These are phyloP conservation scores for Ispidina lecontei DNA, from an alignment of 2,797 vertebrate species.

Conservation along the genomic window DNA sequence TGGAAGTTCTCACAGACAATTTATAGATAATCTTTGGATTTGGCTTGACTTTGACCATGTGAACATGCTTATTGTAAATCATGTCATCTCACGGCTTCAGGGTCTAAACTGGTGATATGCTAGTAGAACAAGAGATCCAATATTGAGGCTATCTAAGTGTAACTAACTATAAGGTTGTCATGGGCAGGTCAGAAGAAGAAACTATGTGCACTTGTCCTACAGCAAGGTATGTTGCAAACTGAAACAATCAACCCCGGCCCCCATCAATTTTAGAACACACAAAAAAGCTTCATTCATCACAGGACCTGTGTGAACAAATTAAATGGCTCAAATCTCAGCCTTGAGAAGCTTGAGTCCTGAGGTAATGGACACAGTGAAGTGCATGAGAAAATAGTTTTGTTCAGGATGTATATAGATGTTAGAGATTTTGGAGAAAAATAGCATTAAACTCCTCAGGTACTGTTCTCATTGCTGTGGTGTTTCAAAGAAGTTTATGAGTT, in stretches of 20 bases:
- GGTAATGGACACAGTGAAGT: neutral
- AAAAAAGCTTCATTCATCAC: neutral
- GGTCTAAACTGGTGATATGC: neutral
- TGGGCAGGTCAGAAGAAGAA: neutral
- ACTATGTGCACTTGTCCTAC: neutral
- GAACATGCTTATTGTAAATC: neutral
- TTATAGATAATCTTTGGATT: neutral
- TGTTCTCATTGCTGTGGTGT: neutral
- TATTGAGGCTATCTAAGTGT: neutral
- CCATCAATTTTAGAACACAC: neutral
- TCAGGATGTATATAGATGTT: neutral
- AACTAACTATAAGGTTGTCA: neutral
- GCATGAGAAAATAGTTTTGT: neutral
- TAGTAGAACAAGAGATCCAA: neutral
- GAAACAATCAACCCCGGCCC: neutral
- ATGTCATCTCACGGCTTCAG: neutral
- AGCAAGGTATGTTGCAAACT: neutral
- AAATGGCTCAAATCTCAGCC: neutral
- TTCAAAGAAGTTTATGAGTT: neutral
- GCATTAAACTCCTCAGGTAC: neutral
- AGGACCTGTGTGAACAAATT: rapidly evolving
- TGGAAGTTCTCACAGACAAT: neutral
- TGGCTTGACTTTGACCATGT: neutral
- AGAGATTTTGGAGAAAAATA: neutral
- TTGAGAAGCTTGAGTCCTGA: neutral